Evolutionary conservation across 2,888 invertebrate species (phyloP).

Genomic region (Erannis defoliaria): DNA sequence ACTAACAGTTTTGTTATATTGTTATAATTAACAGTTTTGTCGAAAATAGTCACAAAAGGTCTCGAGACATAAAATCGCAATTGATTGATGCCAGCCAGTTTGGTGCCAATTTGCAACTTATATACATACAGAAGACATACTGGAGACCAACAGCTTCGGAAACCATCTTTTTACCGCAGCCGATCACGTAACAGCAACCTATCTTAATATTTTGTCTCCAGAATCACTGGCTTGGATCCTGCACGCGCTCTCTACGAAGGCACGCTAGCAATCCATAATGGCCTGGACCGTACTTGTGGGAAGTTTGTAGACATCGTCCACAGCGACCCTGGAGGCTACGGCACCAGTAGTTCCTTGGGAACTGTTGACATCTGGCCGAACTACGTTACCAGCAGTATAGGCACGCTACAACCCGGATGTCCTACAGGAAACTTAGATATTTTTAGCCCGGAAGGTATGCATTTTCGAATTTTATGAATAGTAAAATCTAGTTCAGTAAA

Average conservation of each 20-base stretch:
- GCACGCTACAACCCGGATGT: constrained; percentile 83
- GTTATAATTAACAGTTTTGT: too few relatives aligned
- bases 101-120: too few relatives aligned
- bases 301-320: constrained; percentile 89
- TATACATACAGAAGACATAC: too few relatives aligned
- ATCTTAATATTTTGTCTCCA: constrained; percentile 48
- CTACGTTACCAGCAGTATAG: constrained; percentile 69
- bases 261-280: constrained; percentile 57
- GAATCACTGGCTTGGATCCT: constrained; percentile 87
- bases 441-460: constrained; percentile 69
- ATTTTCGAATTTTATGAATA: background rate
- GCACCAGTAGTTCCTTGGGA: constrained; percentile 79
- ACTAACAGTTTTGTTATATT: too few relatives aligned
- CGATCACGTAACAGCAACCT: too few relatives aligned
- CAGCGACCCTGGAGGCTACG: constrained; percentile 88
- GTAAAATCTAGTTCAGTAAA: background rate
- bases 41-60: too few relatives aligned
- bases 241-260: constrained; percentile 87
- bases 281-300: constrained; percentile 82
- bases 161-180: too few relatives aligned
- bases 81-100: too few relatives aligned
- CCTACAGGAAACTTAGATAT: constrained; percentile 68
- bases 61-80: too few relatives aligned
- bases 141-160: too few relatives aligned
- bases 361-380: constrained; percentile 88